Evolutionary conservation across 1,140 invertebrate genomes (phyloP), one percentile per base, ranked within the genome.

Genomic region (Zaprionus taronus): DNA sequence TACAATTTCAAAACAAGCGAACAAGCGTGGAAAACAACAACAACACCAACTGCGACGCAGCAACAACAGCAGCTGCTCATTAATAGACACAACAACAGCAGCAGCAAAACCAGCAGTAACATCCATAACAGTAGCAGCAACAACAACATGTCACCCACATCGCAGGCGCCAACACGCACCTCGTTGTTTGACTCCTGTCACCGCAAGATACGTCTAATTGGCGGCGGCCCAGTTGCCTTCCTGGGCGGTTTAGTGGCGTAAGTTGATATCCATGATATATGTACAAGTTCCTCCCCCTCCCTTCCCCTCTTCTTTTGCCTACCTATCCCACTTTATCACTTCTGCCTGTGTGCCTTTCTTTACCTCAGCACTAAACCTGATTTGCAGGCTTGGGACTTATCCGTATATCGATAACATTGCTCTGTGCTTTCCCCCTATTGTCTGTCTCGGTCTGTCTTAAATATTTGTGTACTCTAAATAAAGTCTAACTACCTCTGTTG

Each of bases 131-230:
- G 11, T 53, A 68, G 22, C 68, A 76, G 36, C 69, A 67, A 41
- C 65, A 73, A 51, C 83, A 89, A 68, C 79, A 92, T 92, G 91
- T 92, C 91, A 77, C 89, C 91, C 75, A 92, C 91, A 68, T 84
- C 91, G 60, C 92, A 89, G 79, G 83, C 89, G 80, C 93, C 94
- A 91, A 93, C 94, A 77, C 93, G 95, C 61, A 94, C 94, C 47
- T 95, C 95, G 24, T 93, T 96, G 31, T 95, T 96, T 91, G 95
- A 95, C 93, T 95, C 95, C 84, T 96, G 95, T 92, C 95, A 96
- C 93, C 94, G 95, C 91, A 96, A 95, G 93, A 95, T 96, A 78
- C 94, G 95, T 69, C 94, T 95, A 79, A 94, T 95, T 77, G 94
- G 94, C 75, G 94, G 94, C 56, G 94, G 94, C 57, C 94, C 94